These are phyloP conservation scores for Trichogramma pretiosum DNA, from an alignment of 1,140 invertebrate genomes.

Conservation along the genomic window DNA sequence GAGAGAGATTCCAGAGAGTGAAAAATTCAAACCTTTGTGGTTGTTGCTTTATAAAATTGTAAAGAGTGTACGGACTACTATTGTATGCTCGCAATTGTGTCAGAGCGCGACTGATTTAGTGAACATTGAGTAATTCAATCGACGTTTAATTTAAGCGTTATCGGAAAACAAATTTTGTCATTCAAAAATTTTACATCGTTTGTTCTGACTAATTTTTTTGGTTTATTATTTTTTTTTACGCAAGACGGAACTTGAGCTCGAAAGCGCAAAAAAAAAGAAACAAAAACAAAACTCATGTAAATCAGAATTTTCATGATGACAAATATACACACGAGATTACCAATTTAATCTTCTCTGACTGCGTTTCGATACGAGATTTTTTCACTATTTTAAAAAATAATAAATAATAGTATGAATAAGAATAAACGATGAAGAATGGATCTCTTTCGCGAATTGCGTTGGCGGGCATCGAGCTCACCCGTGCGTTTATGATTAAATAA, in stretches of 20 bases:
- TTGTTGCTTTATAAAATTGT: too few species aligned
- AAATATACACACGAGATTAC: background rate
- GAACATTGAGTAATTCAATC: too few species aligned
- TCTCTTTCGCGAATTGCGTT: too few species aligned
- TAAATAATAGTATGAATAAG: background rate
- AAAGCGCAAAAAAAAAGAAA: background rate
- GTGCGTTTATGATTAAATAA: conserved; percentile 27
- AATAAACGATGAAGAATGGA: too few species aligned
- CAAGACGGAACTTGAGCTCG: too few species aligned
- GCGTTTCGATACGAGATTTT: background rate
- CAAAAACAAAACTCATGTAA: background rate
- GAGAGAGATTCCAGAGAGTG: too few species aligned
- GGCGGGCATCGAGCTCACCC: too few species aligned
- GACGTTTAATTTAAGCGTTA: background rate
- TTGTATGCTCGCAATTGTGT: too few species aligned
- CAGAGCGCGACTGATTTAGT: background rate
- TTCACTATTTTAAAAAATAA: background rate
- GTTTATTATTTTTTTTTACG: background rate
- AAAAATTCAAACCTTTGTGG: too few species aligned
- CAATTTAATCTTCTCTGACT: background rate
- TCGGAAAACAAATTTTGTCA: background rate
- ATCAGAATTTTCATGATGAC: background rate
- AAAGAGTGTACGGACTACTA: too few species aligned
- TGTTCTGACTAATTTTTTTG: background rate
- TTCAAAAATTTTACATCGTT: background rate